Evolutionary conservation across 2,797 vertebrate genomes (phyloP), one percentile per base, ranked within the genome.

Genomic region (Xerus rutilus): DNA sequence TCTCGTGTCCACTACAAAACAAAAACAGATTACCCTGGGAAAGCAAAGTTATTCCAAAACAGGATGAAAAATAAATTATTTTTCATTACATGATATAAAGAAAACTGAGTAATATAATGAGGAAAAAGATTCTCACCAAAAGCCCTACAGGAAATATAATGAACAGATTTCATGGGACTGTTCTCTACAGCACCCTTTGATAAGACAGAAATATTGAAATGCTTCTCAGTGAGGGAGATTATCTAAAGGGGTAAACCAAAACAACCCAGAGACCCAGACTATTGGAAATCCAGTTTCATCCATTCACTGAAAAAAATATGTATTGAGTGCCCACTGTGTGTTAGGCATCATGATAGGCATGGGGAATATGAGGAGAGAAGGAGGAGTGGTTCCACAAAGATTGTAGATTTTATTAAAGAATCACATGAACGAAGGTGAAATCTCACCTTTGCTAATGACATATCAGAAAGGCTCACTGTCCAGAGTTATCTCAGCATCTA

Each of bases 1-100:
- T 30, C 21, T 79, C 70, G 7, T 57, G 20, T 86, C 78, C 23
- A 77, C 72, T 90, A 76, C 23, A 85, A 96, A 97, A 78, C n/a
- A 92, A 93, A 95, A 95, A 86, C 14, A 94, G 54, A 95, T 91
- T 82, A 84, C 52, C 84, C n/a, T 94, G 43, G 73, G 69, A 96
- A 93, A 94, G 59, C 74, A 85, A 95, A 69, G 43, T 72, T 90
- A 93, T 93, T 94, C 77, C 82, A 95, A 96, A 97, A 96, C 82
- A 95, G 73, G 59, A 95, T 89, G 35, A 86, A 97, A 96, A 91
- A 93, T 81, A 81, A 95, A 86, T 91, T 67, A 30, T 28, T 93
- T 88, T 93, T 95, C 67, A 86, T 95, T 93, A 87, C 5, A 79
- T 78, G 6, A 21, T 82, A 64, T 67, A 85, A n/a, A 77, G n/a